These are phyloP conservation scores for Drymodes brunneopygia DNA, from an alignment of 2,113 vertebrate species.

Conservation along the genomic window DNA sequence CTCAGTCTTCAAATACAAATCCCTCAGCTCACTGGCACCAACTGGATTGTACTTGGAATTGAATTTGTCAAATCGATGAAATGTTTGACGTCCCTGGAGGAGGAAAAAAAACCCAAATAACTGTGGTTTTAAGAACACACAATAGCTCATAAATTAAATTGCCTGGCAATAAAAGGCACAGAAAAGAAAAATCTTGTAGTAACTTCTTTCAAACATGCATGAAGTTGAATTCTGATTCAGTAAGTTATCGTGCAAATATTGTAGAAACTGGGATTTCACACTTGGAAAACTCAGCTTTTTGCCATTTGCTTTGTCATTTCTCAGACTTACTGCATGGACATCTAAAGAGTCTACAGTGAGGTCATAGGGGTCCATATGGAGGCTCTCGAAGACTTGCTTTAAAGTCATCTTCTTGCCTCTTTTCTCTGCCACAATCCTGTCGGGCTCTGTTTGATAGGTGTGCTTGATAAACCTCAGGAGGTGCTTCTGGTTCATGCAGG, in stretches of 20 bases:
- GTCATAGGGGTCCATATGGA: slow-evolving; percentile 95
- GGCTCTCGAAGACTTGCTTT: slow-evolving; percentile 85
- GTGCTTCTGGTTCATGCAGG: slow-evolving; percentile 98
- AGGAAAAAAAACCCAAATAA: background rate
- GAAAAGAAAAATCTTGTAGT: background rate
- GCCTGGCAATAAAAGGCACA: background rate
- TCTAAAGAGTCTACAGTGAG: slow-evolving; percentile 97
- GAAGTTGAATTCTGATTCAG: background rate
- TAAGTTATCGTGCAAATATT: background rate
- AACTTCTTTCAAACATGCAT: background rate
- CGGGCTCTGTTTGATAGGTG: slow-evolving; percentile 83
- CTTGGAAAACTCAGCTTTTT: background rate
- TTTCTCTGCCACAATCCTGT: slow-evolving; percentile 85
- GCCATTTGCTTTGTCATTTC: background rate
- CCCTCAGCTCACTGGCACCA: slow-evolving; percentile 93
- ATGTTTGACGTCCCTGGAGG: slow-evolving; percentile 91
- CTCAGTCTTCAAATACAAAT: slow-evolving; percentile 95
- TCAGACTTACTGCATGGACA: slow-evolving; percentile 88
- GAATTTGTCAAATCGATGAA: slow-evolving; percentile 99
- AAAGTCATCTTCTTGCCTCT: slow-evolving; percentile 82
- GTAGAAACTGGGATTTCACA: background rate
- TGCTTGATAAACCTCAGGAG: slow-evolving; percentile 91
- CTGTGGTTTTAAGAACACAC: background rate
- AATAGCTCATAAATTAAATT: background rate
- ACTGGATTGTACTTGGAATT: slow-evolving; percentile 99